Percentiles rank a stretch among this genome's conserved stretches.
Evolutionary conservation across 2,797 vertebrate genomes (phyloP).

Genomic region (Pantherophis alleghaniensis): DNA sequence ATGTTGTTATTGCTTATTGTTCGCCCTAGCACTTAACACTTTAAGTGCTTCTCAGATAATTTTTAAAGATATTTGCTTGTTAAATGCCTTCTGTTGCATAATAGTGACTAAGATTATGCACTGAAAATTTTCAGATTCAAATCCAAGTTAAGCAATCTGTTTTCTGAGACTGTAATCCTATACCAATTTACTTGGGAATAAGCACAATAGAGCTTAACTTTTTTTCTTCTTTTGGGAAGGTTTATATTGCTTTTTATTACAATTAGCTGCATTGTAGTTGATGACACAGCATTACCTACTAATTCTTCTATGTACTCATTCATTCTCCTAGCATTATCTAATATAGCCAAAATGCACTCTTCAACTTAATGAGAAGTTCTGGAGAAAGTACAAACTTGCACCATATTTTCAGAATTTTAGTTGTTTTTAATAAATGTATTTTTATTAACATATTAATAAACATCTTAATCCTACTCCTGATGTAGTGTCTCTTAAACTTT

Average conservation of each 20-base stretch:
- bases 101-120: not conserved
- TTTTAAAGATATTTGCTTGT: not conserved
- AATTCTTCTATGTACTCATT: not conserved
- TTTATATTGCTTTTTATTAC: not conserved
- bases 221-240: not conserved
- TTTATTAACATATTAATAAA: not conserved
- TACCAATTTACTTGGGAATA: not conserved
- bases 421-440: not conserved
- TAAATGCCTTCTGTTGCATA: not conserved
- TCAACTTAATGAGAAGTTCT: not conserved
- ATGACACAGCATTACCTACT: not conserved
- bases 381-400: not conserved
- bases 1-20: not conserved
- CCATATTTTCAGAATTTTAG: not conserved
- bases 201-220: not conserved
- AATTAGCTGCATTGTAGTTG: not conserved
- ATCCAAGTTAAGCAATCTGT: not conserved
- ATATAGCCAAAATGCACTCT: not conserved
- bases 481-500: not conserved
- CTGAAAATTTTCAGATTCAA: not conserved
- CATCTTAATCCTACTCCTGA: not conserved
- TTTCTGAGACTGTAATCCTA: not conserved
- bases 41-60: not conserved
- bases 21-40: not conserved
- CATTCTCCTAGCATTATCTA: not conserved